Evolutionary conservation across 2,113 vertebrate species (phyloP), one percentile per base, ranked within the genome.

Genomic region (Solenodon paradoxus): DNA sequence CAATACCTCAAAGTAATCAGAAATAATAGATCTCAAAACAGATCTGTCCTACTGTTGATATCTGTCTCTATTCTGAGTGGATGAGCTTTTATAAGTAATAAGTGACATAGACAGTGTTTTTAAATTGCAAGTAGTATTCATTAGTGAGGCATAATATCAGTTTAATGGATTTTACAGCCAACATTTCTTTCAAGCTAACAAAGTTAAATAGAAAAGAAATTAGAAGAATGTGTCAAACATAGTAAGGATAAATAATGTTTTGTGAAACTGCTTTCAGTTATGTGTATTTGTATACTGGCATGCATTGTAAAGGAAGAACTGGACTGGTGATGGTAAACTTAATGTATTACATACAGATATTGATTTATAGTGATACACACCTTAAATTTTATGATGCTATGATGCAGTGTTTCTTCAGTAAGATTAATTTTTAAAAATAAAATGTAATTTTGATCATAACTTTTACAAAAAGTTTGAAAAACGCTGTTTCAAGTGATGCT

Each of bases 171-270:
- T 96, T 3, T 24, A 72, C 92, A 51, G 77, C 59, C 28, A 68
- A 3, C 15, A 64, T 91, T 90, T 68, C 74, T 92, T 95, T 86
- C 95, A 97, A 95, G 74, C 32, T 94, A 94, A 57, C 74, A 91
- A 61, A 68, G 64, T 90, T 95, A 77, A 94, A 77, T 85, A 88
- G 28, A 94, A 88, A 59, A 89, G 40, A 79, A 85, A 59, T 85
- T 69, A 51, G 90, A 35, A 92, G n/a, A 78, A 6, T 63, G 47
- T 71, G 40, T 79, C 51, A 87, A 49, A 85, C 78, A 68, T 78
- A 82, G 17, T 84, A 90, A 59, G 22, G 12, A 7, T 90, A 78
- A 78, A 75, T 80, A 77, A 38, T 64, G 20, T 94, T 93, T 95
- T 22, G 57, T 92, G 90, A 94, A 87, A 84, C n/a, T 72, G 32